Evolutionary conservation across 2,888 invertebrate genomes (phyloP).

Genomic region (Zaprionus bogoriensis): DNA sequence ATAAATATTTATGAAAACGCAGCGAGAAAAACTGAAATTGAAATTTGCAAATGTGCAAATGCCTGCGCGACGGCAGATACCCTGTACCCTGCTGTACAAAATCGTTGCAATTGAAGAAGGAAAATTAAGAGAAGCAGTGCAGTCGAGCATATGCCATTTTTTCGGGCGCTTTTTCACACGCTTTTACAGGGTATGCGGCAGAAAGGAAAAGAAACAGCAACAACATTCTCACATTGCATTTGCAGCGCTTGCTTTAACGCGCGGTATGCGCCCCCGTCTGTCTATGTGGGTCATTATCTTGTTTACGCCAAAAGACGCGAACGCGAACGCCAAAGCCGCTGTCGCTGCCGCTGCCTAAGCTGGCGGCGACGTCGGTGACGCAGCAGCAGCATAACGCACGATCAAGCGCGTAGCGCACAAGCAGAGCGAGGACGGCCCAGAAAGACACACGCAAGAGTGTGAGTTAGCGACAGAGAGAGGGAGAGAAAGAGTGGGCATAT

Average conservation of each 20-base stretch:
- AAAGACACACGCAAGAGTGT: not conserved
- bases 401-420: conserved; percentile 15
- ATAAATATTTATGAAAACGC: conserved; percentile 40
- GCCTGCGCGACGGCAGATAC: no score
- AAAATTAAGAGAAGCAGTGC: no score
- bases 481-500: conserved; percentile 1
- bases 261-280: conserved; percentile 49
- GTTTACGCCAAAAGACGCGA: conserved; percentile 57
- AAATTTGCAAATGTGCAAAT: no score
- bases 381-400: conserved; percentile 33
- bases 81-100: no score
- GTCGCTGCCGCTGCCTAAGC: conserved; percentile 1
- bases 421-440: conserved; percentile 1
- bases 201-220: no score
- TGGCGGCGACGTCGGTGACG: conserved; percentile 30
- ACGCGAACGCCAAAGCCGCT: conserved; percentile 7
- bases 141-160: no score
- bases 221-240: conserved; percentile 25
- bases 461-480: not conserved
- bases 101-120: no score
- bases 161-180: no score
- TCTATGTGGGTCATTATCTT: conserved; percentile 73
- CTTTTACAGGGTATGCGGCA: conserved; percentile 4
- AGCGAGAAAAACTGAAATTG: conserved; percentile 1
- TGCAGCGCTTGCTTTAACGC: conserved; percentile 47